Evolutionary conservation across 2,113 vertebrate species (phyloP), one percentile per base, ranked within the genome.

Genomic region (Chrysemys picta): DNA sequence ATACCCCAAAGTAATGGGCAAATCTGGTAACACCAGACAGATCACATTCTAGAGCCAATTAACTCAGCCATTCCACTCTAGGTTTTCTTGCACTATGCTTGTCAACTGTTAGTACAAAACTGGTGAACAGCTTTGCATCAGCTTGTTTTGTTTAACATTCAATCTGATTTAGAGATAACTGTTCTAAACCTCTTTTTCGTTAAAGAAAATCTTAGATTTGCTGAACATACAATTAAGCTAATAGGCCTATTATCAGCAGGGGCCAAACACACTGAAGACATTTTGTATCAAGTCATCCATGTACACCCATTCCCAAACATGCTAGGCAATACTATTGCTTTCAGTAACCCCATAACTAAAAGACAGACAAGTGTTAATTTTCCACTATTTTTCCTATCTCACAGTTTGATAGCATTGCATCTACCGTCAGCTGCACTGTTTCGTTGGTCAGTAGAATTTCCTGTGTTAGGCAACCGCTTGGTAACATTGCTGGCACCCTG

Each of bases 201-300:
- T 72, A 10, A 38, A 75, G 24, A 42, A 27, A 82, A 91, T 52
- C 49, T 80, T 91, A 57, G 80, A 54, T 19, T 83, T 42, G 93
- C 87, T 65, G 65, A 97, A 90, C 91, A 91, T 89, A 89, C 89
- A 88, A 78, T 89, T 82, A 3, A 1, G 10, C 62, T 45, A 45
- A 76, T 12, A 45, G 72, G 72, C 24, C 24, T 76, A 12, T 24
- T 45, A 24, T 75, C 21, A 76, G 25, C 22, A 45, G 21, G 10
- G 10, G 35, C 38, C n/a, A 31, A 65, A 75, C 0, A 83, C 2
- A 14, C 5, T 56, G 27, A 4, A 45, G 52, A 38, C 49, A 11
- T 72, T 0, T 35, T 69, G 72, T 83, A 62, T 75, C n/a, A 75
- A 45, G 72, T 75, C 24, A 76, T 24, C 24, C 72, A 24, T 14